phyloP scores from a whole-genome alignment of 2,797 vertebrate genomes.

The Anguilla pacifica region DNA sequence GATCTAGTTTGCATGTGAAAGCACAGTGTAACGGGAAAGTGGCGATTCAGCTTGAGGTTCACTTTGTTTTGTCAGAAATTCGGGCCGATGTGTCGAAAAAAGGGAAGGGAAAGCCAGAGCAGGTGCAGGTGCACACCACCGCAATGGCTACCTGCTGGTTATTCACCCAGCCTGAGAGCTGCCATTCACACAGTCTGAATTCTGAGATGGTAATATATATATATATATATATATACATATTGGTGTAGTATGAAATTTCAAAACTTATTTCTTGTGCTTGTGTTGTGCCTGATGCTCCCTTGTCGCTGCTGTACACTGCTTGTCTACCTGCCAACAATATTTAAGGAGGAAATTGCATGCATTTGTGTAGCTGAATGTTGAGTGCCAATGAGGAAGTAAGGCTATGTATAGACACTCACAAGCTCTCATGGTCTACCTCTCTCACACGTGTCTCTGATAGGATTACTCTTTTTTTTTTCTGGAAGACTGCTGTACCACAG shows the following conservation, averaged over 20 bases:
- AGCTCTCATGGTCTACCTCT: not conserved
- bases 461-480: not conserved
- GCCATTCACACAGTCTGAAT: no score
- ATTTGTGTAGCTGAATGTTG: not conserved
- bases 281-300: not conserved
- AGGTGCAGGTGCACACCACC: no score
- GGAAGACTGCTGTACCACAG: not conserved
- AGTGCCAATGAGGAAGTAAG: conserved; percentile 48
- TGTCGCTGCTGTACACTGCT: not conserved
- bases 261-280: not conserved
- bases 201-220: no score
- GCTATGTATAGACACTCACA: conserved; percentile 42
- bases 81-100: no score
- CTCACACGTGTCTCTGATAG: not conserved
- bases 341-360: conserved; percentile 42
- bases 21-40: no score
- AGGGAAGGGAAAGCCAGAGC: no score
- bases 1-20: no score
- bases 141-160: no score
- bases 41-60: no score
- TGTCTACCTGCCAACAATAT: not conserved
- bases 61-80: no score
- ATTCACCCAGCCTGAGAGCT: no score
- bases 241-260: not conserved
- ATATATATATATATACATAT: not conserved